phyloP scores from a whole-genome alignment of 2,888 invertebrate genomes.

The Polydrusus cervinus region DNA sequence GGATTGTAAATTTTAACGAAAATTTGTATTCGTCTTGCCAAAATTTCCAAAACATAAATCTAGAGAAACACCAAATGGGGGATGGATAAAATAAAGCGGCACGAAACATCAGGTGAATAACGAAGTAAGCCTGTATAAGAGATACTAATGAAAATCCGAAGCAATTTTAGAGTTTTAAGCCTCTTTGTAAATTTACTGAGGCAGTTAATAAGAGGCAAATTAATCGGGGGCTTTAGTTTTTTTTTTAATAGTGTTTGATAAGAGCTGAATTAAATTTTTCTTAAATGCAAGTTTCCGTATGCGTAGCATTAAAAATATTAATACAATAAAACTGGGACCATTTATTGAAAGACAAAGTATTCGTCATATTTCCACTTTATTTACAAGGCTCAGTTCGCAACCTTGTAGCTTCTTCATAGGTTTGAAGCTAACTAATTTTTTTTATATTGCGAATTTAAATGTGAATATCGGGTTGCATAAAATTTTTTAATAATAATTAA shows the following conservation, averaged over 20 bases:
- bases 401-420: no score
- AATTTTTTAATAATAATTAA: no score
- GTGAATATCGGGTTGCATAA: no score
- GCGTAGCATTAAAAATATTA: background rate
- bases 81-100: slow-evolving; percentile 46
- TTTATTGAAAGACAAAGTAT: no score
- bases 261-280: background rate
- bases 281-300: background rate
- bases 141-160: slow-evolving; percentile 58
- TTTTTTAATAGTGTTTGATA: background rate
- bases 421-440: no score
- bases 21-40: slow-evolving; percentile 11
- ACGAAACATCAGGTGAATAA: slow-evolving; percentile 54
- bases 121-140: slow-evolving; percentile 47
- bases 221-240: slow-evolving; percentile 44
- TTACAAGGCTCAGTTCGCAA: no score
- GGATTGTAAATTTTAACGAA: background rate
- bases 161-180: slow-evolving; percentile 55
- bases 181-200: slow-evolving; percentile 58
- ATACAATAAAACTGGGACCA: no score
- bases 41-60: slow-evolving; percentile 15
- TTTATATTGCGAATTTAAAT: no score
- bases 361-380: no score
- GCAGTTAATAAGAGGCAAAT: slow-evolving; percentile 60
- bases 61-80: slow-evolving; percentile 11